Percentiles rank a stretch among this genome's conserved stretches.
Conservation (phyloP, 2,113 vertebrate species). For the Isurus oxyrinchus region DNA sequence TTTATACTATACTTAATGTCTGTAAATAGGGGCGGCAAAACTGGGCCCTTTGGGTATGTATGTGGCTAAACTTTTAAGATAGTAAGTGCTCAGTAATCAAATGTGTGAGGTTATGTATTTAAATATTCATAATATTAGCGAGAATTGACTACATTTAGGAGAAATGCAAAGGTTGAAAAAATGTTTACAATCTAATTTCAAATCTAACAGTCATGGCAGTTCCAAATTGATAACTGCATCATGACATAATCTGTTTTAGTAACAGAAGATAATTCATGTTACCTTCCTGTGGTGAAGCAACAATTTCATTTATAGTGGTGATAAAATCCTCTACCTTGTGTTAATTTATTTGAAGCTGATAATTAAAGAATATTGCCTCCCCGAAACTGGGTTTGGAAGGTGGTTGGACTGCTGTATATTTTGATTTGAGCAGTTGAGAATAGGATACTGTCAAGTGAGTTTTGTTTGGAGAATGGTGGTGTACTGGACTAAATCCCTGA, state of each 20-base stretch:
- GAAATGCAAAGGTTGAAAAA: background rate
- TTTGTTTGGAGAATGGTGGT: background rate
- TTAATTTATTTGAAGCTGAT: background rate
- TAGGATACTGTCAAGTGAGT: background rate
- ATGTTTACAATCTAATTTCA: background rate
- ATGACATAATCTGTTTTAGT: constrained; percentile 7
- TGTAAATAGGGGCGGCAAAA: background rate
- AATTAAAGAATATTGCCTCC: background rate
- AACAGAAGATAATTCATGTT: background rate
- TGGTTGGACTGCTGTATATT: background rate
- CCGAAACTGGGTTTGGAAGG: background rate
- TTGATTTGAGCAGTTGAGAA: background rate
- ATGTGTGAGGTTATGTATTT: background rate
- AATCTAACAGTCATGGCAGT: background rate
- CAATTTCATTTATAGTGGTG: background rate
- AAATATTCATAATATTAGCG: background rate
- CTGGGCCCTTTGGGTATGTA: background rate
- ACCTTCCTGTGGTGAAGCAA: background rate
- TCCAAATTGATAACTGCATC: background rate
- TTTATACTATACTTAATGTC: background rate
- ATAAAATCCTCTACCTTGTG: background rate
- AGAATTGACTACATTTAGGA: background rate
- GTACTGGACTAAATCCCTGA: background rate
- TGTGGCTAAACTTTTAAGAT: background rate
- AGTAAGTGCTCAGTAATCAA: background rate